Evolutionary conservation across 2,113 vertebrate species (phyloP).

Genomic region (Equus przewalskii): DNA sequence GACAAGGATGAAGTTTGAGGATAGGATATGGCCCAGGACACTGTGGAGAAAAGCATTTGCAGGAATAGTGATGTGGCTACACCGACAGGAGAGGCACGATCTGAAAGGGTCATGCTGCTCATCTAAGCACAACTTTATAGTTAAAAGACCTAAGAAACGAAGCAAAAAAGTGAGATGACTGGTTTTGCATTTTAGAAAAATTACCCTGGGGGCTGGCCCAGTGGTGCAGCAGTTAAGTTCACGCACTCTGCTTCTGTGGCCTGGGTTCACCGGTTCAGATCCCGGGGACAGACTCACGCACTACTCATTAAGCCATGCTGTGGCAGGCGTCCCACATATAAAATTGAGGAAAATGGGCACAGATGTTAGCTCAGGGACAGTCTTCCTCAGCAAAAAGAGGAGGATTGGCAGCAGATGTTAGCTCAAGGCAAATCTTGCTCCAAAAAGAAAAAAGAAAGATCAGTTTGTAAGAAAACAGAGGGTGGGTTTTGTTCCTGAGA

Average conservation of each 20-base stretch:
- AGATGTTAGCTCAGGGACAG: no score
- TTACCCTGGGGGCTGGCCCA: no score
- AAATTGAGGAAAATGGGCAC: no score
- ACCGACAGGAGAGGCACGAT: accelerated
- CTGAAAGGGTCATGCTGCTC: neutral
- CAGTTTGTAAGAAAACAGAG: neutral
- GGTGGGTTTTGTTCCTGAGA: neutral
- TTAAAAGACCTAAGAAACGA: neutral
- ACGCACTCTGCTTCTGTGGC: no score
- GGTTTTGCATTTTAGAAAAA: neutral
- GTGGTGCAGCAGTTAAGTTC: no score
- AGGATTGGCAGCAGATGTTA: no score
- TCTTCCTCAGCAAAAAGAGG: no score
- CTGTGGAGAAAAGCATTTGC: accelerated
- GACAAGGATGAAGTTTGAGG: neutral
- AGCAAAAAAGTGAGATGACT: neutral
- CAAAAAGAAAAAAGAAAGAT: neutral
- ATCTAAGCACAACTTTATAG: neutral
- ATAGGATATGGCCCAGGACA: accelerated
- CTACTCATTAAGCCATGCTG: no score
- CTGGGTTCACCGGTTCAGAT: no score
- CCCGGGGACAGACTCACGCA: no score
- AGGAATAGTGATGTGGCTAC: neutral
- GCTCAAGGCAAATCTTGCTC: no score
- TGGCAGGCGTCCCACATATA: no score